Conservation (phyloP, 1,140 invertebrate genomes). For the Psix sp. region DNA sequence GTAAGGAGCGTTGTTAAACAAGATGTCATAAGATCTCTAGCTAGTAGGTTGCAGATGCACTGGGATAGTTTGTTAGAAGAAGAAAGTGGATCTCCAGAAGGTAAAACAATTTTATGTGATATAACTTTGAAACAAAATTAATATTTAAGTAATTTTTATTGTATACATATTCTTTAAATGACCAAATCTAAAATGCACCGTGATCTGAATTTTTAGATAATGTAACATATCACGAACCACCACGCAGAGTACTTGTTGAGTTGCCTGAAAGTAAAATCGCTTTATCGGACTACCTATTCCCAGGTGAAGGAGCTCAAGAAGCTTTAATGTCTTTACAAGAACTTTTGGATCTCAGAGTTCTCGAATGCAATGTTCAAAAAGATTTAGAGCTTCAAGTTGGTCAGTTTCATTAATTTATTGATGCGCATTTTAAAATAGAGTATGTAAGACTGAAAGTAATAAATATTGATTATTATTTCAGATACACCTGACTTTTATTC, state of each 20-base stretch:
- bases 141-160: not conserved
- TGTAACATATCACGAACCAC: slow-evolving; percentile 86
- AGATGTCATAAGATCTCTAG: slow-evolving; percentile 87
- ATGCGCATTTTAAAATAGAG: slow-evolving; percentile 2
- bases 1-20: slow-evolving; percentile 83
- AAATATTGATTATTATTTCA: slow-evolving; percentile 62
- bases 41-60: slow-evolving; percentile 88
- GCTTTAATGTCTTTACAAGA: slow-evolving; percentile 85
- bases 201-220: slow-evolving; percentile 81
- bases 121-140: not conserved
- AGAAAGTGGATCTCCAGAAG: slow-evolving; percentile 83
- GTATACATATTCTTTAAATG: not conserved
- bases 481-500: slow-evolving; percentile 82
- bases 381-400: slow-evolving; percentile 82
- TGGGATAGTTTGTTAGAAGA: slow-evolving; percentile 90
- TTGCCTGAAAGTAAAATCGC: slow-evolving; percentile 81
- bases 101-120: slow-evolving; percentile 59
- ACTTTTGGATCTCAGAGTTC: slow-evolving; percentile 83
- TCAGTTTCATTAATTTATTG: slow-evolving; percentile 51
- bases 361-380: slow-evolving; percentile 81
- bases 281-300: slow-evolving; percentile 90
- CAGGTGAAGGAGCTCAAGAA: slow-evolving; percentile 87
- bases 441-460: not conserved
- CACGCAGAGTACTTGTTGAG: slow-evolving; percentile 84
- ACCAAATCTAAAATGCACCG: too few species aligned